These are phyloP conservation scores for Cyclopterus lumpus DNA, from an alignment of 2,797 vertebrate species.

Conservation along the genomic window DNA sequence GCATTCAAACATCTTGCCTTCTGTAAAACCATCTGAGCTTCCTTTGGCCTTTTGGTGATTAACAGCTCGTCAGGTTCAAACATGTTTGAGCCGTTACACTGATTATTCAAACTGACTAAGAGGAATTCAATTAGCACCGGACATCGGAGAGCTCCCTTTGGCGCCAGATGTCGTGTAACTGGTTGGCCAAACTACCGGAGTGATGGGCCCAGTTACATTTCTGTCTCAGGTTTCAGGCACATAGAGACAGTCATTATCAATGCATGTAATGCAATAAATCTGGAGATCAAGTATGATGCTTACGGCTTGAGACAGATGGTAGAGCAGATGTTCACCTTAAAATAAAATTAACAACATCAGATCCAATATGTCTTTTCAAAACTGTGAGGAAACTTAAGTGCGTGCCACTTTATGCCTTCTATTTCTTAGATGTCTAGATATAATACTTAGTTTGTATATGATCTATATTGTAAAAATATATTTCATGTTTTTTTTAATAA, in stretches of 20 bases:
- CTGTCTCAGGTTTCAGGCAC: constrained; percentile 61
- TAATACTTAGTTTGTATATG: background rate
- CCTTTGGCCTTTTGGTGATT: constrained; percentile 2
- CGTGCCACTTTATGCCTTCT: background rate
- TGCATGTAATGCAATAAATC: constrained; percentile 34
- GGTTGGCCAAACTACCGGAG: constrained; percentile 45
- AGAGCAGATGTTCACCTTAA: constrained; percentile 40
- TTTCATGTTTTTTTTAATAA: background rate
- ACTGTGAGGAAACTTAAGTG: no score
- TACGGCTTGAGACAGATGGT: constrained; percentile 47
- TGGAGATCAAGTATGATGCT: constrained; percentile 7
- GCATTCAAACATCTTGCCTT: background rate
- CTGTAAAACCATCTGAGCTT: background rate
- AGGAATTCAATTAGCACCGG: constrained; percentile 53
- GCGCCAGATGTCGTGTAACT: constrained; percentile 57
- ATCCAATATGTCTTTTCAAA: background rate
- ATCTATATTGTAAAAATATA: background rate
- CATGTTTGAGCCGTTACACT: constrained; percentile 30
- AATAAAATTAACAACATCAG: background rate
- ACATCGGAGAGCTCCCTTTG: constrained; percentile 29
- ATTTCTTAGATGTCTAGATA: background rate
- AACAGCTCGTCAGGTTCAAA: constrained; percentile 30
- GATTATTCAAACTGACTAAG: constrained; percentile 52
- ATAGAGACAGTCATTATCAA: constrained; percentile 34
- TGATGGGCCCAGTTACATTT: constrained; percentile 51